Conservation (phyloP, 2,113 vertebrate genomes). For the Neotoma lepida region DNA sequence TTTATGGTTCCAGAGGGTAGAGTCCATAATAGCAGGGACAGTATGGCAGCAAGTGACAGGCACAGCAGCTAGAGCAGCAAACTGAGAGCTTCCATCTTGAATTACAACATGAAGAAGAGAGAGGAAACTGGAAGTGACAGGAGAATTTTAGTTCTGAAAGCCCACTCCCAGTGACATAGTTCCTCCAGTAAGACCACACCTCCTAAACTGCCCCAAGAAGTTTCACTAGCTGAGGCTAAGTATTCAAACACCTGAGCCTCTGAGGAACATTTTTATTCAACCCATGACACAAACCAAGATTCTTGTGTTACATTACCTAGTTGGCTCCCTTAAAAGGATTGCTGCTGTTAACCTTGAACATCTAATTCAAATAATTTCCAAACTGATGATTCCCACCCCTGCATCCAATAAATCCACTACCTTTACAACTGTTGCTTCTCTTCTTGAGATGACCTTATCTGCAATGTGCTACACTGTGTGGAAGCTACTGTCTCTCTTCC, state of each 20-base stretch:
- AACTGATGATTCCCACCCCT: not conserved
- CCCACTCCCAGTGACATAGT: not conserved
- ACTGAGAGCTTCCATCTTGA: not conserved
- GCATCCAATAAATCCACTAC: not conserved
- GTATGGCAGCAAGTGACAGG: not conserved
- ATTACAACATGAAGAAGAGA: not conserved
- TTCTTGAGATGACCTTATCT: not conserved
- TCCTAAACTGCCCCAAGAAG: not conserved
- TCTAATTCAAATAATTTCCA: not conserved
- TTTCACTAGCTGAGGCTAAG: not conserved
- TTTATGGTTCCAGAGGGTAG: not conserved
- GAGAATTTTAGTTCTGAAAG: not conserved
- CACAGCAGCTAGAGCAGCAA: not conserved
- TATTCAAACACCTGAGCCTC: not conserved
- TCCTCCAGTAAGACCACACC: not conserved
- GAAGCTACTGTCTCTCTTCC: not conserved
- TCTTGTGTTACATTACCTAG: not conserved
- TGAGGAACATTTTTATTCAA: not conserved
- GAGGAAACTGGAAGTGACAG: not conserved
- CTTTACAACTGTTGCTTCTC: not conserved
- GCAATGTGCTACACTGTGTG: not conserved
- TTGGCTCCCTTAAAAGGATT: not conserved
- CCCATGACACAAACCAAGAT: not conserved
- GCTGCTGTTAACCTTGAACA: not conserved
- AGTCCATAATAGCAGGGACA: not conserved